A percentile compares a stretch with the other conserved stretches of the same genome.
phyloP scores from a whole-genome alignment of 2,888 invertebrate genomes.

The Sarcophaga caerulescens region DNA sequence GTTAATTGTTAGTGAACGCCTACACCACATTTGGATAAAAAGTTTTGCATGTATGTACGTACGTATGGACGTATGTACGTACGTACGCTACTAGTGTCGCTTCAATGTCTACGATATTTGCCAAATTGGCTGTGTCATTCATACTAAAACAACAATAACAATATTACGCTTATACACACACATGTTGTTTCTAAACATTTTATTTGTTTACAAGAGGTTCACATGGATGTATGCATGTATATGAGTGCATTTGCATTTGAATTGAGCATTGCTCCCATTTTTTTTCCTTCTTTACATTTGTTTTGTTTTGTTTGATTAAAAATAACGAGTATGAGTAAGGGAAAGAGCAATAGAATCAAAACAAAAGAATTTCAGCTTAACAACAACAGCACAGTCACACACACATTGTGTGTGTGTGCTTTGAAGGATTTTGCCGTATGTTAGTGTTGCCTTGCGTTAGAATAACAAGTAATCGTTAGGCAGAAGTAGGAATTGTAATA shows the following conservation, averaged over 20 bases:
- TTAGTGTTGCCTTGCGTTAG: too few species aligned
- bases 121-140: constrained; percentile 66
- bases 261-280: too few species aligned
- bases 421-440: too few species aligned
- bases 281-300: too few species aligned
- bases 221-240: too few species aligned
- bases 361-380: background rate
- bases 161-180: background rate
- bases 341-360: background rate
- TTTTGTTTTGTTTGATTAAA: too few species aligned
- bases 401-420: too few species aligned
- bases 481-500: too few species aligned
- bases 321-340: too few species aligned
- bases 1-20: constrained; percentile 36
- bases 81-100: constrained; percentile 57
- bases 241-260: too few species aligned
- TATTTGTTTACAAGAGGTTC: background rate
- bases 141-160: background rate
- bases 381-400: too few species aligned
- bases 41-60: background rate
- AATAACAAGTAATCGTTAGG: too few species aligned
- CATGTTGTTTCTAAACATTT: background rate
- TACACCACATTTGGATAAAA: constrained; percentile 25
- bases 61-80: background rate
- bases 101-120: constrained; percentile 68